These are phyloP conservation scores for Neodiprion pinetum DNA, from an alignment of 1,140 invertebrate genomes.

Conservation along the genomic window DNA sequence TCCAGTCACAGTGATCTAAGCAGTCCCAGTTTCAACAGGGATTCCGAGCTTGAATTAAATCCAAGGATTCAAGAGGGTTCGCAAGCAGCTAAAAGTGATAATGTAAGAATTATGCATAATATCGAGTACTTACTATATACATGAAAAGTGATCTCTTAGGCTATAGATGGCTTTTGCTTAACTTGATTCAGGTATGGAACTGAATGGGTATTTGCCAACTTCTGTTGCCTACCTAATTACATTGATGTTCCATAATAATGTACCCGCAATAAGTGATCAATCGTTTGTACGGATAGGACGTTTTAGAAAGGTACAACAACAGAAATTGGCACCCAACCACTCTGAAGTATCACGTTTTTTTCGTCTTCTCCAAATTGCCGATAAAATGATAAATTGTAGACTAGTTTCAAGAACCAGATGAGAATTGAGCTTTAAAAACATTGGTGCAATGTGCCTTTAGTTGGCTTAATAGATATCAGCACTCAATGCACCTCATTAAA, in stretches of 20 bases:
- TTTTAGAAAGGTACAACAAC: background rate
- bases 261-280: no score
- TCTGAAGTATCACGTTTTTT: background rate
- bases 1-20: slow-evolving; percentile 74
- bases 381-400: background rate
- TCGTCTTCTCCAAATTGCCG: background rate
- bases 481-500: background rate
- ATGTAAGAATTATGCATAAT: slow-evolving; percentile 38
- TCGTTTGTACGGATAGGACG: no score
- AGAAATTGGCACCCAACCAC: background rate
- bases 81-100: slow-evolving; percentile 47
- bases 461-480: slow-evolving; percentile 4
- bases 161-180: slow-evolving; percentile 1
- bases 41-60: slow-evolving; percentile 70
- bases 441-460: background rate
- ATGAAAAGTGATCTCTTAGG: background rate
- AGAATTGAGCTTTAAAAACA: background rate
- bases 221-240: no score
- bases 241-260: no score
- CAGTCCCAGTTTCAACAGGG: slow-evolving; percentile 72
- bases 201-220: background rate
- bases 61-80: slow-evolving; percentile 49
- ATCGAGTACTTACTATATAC: background rate
- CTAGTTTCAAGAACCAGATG: background rate
- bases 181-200: background rate